Percentiles rank a stretch among this genome's conserved stretches.
Evolutionary conservation across 2,113 vertebrate genomes (phyloP).

Genomic region (Hippolais icterina): DNA sequence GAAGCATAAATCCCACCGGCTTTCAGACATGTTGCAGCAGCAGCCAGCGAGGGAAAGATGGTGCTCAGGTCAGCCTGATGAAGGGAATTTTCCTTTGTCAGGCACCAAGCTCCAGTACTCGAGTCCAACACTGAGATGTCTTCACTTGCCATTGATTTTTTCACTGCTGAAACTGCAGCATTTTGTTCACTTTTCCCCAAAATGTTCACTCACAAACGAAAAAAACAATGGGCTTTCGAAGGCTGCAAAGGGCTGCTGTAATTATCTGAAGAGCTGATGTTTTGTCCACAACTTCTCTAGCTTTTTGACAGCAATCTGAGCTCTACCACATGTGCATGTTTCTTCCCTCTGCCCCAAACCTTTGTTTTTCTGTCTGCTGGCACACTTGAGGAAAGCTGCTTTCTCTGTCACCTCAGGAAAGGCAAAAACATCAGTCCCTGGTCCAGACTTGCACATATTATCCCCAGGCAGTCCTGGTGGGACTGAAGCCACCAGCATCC

Average conservation of each 20-base stretch:
- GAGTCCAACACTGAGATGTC: accelerated
- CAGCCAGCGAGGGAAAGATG: neutral
- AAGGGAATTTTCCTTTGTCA: neutral
- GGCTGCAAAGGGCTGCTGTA: neutral
- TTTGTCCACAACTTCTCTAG: neutral
- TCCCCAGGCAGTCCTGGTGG: neutral
- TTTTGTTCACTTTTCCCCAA: neutral
- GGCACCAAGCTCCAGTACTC: accelerated
- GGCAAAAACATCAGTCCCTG: neutral
- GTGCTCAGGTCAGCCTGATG: neutral
- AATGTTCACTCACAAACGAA: neutral
- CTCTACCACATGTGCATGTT: neutral
- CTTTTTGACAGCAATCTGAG: neutral
- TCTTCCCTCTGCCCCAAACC: neutral
- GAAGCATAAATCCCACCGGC: neutral
- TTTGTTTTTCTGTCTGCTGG: neutral
- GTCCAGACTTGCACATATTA: neutral
- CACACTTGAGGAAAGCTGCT: neutral
- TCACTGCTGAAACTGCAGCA: neutral
- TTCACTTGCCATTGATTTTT: neutral
- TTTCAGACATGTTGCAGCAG: neutral
- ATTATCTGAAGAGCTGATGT: neutral
- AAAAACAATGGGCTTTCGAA: neutral
- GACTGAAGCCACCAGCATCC: neutral
- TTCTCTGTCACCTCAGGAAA: neutral